Evolutionary conservation across 1,140 invertebrate genomes (phyloP).

Genomic region (Wasmannia auropunctata): DNA sequence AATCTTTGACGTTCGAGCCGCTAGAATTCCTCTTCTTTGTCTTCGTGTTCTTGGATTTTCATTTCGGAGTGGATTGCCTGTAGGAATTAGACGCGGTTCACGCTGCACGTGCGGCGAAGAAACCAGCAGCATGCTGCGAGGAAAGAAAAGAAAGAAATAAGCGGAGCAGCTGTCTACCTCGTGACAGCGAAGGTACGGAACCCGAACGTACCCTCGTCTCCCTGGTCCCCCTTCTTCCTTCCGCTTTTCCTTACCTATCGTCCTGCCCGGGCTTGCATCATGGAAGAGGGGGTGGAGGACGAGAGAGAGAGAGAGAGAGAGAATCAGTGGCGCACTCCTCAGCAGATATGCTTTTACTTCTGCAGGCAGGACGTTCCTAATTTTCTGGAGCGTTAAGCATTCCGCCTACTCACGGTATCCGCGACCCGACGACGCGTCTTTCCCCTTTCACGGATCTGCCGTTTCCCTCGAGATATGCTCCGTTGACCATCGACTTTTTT

Average conservation of each 20-base stretch:
- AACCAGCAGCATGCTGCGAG: slow-evolving; percentile 52
- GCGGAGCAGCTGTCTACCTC: slow-evolving; percentile 74
- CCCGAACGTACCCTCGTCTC: slow-evolving; percentile 65
- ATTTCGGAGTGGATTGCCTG: slow-evolving; percentile 65
- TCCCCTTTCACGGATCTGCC: slow-evolving; percentile 29
- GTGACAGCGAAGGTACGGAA: slow-evolving; percentile 55
- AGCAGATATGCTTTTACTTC: slow-evolving; percentile 60
- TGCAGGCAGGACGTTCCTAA: slow-evolving; percentile 65
- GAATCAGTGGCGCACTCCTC: slow-evolving; percentile 1
- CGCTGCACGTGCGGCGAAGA: slow-evolving; percentile 57
- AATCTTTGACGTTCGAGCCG: slow-evolving; percentile 6
- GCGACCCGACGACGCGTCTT: slow-evolving; percentile 32
- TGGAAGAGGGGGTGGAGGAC: slow-evolving; percentile 41
- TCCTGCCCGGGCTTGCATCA: slow-evolving; percentile 58
- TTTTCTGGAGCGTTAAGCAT: slow-evolving; percentile 74
- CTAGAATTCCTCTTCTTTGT: slow-evolving; percentile 7
- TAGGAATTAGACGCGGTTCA: slow-evolving; percentile 70
- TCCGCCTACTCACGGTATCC: slow-evolving; percentile 49
- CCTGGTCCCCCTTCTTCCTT: slow-evolving; percentile 50
- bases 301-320: not conserved
- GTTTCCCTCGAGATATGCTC: slow-evolving; percentile 34
- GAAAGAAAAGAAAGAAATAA: slow-evolving; percentile 72
- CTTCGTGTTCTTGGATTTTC: slow-evolving; percentile 58
- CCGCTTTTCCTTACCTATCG: slow-evolving; percentile 56
- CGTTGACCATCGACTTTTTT: slow-evolving; percentile 55